phyloP scores from a whole-genome alignment of 2,797 vertebrate species.

The Brotogeris chrysoptera region DNA sequence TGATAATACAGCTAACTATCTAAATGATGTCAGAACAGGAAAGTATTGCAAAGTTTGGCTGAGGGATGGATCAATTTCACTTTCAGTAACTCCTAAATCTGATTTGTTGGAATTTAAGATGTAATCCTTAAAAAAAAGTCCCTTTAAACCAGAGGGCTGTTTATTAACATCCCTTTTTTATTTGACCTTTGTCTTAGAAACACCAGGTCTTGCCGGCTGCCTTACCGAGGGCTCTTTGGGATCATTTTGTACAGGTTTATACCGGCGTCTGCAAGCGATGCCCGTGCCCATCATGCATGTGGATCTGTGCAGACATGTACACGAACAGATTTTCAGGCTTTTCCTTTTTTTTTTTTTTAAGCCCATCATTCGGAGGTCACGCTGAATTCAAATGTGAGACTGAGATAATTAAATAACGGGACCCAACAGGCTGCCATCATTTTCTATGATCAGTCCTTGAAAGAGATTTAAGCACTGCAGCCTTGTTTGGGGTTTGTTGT shows the following conservation, averaged over 20 bases:
- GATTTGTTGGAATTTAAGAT: conserved; percentile 87
- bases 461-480: neutral
- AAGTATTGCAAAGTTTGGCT: conserved; percentile 83
- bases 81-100: conserved; percentile 86
- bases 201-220: neutral
- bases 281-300: neutral
- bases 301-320: neutral
- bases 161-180: conserved; percentile 78
- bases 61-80: conserved; percentile 87
- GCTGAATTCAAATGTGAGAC: neutral
- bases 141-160: conserved; percentile 76
- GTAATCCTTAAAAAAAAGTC: conserved; percentile 80
- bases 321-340: neutral
- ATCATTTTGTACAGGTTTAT: neutral
- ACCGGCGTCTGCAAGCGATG: fast-evolving
- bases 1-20: conserved; percentile 84
- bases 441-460: neutral
- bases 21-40: conserved; percentile 82
- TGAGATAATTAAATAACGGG: conserved; percentile 29
- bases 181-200: conserved; percentile 80
- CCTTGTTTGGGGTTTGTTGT: neutral
- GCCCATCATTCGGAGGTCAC: neutral
- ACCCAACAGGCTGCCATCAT: neutral
- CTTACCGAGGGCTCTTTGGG: neutral
- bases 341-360: neutral